Evolutionary conservation across 1,140 invertebrate species (phyloP).

Genomic region (Stenopsyche tienmushanensis): DNA sequence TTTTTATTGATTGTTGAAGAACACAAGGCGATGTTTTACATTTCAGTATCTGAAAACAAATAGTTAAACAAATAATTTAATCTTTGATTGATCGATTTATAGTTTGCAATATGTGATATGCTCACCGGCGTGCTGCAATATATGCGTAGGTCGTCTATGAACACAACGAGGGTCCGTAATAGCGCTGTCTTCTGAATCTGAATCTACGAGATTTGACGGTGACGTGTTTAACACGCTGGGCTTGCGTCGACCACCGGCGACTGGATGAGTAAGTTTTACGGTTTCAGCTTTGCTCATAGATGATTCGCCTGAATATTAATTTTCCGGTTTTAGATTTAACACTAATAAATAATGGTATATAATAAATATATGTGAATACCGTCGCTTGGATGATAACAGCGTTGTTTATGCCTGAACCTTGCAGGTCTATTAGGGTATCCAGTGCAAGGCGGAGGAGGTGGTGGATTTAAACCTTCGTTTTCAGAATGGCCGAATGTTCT

Average conservation of each 20-base stretch:
- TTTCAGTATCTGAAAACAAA: conserved; percentile 18
- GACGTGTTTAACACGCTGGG: not conserved
- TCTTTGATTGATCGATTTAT: not conserved
- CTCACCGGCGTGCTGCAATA: conserved; percentile 26
- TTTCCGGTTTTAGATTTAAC: not conserved
- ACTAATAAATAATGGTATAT: not conserved
- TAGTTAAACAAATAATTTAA: not conserved
- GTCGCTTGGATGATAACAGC: conserved; percentile 24
- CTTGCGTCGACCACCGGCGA: not conserved
- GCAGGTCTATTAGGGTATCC: conserved; percentile 11
- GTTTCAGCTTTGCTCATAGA: conserved; percentile 34
- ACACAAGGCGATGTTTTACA: conserved; percentile 10
- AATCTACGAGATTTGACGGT: conserved; percentile 18
- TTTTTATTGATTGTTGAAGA: conserved; percentile 2
- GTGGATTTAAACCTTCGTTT: conserved; percentile 50
- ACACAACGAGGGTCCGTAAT: conserved; percentile 13
- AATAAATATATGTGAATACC: conserved; percentile 5
- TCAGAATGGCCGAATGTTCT: conserved; percentile 72
- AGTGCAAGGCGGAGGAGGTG: conserved; percentile 25
- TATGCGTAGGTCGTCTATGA: conserved; percentile 20
- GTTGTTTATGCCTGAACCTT: conserved; percentile 26
- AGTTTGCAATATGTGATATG: not conserved
- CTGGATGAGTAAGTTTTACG: conserved; percentile 9
- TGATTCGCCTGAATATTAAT: conserved; percentile 24
- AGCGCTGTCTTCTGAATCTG: conserved; percentile 27